These are phyloP conservation scores for Myrmecobius fasciatus DNA, from an alignment of 2,113 vertebrate species.

Conservation along the genomic window DNA sequence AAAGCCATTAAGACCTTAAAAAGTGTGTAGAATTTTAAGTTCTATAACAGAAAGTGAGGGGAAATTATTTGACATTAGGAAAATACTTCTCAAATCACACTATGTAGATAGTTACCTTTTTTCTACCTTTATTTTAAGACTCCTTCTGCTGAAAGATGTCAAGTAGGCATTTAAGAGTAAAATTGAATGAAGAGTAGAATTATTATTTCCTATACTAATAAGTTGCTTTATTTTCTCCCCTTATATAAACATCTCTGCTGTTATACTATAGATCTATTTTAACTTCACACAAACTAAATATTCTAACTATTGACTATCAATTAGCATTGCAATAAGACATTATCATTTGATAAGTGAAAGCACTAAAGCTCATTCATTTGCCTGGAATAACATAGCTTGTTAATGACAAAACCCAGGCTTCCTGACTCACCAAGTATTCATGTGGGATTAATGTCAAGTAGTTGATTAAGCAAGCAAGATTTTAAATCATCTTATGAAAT, in stretches of 20 bases:
- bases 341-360: neutral
- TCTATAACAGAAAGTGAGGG: no score
- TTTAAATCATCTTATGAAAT: slow-evolving; percentile 3
- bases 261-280: neutral
- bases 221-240: neutral
- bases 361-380: neutral
- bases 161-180: neutral
- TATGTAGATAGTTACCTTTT: neutral
- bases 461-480: neutral
- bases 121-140: neutral
- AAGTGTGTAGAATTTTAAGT: neutral
- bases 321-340: neutral
- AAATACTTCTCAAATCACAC: slow-evolving; percentile 23
- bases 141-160: neutral
- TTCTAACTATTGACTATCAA: neutral
- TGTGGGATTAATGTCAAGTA: neutral
- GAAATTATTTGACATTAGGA: neutral
- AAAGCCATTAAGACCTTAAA: neutral
- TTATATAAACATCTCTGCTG: slow-evolving; percentile 14
- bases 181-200: neutral
- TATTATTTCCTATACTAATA: neutral
- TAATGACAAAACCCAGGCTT: neutral
- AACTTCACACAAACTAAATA: neutral
- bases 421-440: neutral
- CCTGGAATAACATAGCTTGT: neutral